Evolutionary conservation across 2,888 invertebrate genomes (phyloP), one percentile per base, ranked within the genome.

Genomic region (Galeopsomyia nigrocyanea): DNA sequence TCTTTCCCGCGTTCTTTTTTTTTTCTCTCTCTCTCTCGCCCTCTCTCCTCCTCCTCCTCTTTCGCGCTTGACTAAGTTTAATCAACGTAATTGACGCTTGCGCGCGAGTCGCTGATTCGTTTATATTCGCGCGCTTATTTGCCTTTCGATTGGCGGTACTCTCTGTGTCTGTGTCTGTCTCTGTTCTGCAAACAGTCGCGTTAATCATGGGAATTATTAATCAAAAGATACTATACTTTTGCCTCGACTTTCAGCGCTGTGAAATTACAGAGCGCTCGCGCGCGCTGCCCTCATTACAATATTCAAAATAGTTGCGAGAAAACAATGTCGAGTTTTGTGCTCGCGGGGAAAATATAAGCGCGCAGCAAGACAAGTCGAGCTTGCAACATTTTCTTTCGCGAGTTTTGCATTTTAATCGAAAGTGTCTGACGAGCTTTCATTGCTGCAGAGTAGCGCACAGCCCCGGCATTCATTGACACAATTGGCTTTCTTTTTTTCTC

Each of bases 31-130:
- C 39, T 39, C 47, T n/a, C 39, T 17, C 46, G 9, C 26, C 7
- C 55, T 47, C 31, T 1, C 39, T 14, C 13, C 55, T 17, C 19
- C 3, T 39, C 26, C 13, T 10, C 6, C 39, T 39, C 21, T 16
- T 14, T 56, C 26, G 46, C 39, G 17, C 47, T 55, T 16, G 50
- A 47, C 31, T 31, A 51, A 49, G 64, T 46, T 66, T 71, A 71
- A 71, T 71, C 65, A 66, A 58, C 58, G 63, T 71, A 71, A 71
- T 71, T 61, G 60, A 71, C n/a, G n/a, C n/a, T n/a, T n/a, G n/a
- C 53, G 57, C n/a, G 22, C 53, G 39, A 51, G 62, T 10, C 39
- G 22, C n/a, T 47, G 14, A 64, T 64, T 58, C 62, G 56, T 56
- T 68, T 47, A 47, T 46, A 26, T 39, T 39, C 39, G 5, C 39